phyloP scores from a whole-genome alignment of 2,797 vertebrate genomes.

The Peromyscus attwateri region DNA sequence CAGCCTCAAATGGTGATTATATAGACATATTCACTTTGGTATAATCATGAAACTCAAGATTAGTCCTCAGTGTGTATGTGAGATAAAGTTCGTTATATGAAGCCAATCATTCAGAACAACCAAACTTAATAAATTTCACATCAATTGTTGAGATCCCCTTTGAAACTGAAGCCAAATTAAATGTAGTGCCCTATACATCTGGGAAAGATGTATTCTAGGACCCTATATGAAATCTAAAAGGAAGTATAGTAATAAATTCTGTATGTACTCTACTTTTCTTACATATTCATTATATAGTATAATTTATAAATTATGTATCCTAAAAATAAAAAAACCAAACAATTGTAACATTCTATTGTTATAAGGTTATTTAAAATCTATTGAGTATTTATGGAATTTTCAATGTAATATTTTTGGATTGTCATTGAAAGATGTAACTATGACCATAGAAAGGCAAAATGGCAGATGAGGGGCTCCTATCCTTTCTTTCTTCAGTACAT shows the following conservation, averaged over 20 bases:
- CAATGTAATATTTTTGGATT: neutral
- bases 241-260: neutral
- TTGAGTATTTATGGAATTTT: neutral
- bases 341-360: neutral
- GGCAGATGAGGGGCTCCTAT: neutral
- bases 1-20: neutral
- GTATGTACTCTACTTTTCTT: neutral
- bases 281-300: neutral
- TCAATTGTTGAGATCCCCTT: neutral
- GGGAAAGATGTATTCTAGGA: neutral
- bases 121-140: neutral
- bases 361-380: neutral
- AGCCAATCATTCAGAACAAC: neutral
- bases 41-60: neutral
- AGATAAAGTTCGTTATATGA: neutral
- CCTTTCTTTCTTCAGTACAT: neutral
- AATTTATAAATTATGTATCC: neutral
- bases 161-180: neutral
- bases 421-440: neutral
- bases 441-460: neutral
- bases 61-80: neutral
- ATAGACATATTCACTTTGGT: neutral
- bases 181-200: neutral
- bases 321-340: neutral
- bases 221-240: neutral